phyloP scores from a whole-genome alignment of 37 sponge, comb jelly and placozoan genomes.

The Axinella damicornis region DNA sequence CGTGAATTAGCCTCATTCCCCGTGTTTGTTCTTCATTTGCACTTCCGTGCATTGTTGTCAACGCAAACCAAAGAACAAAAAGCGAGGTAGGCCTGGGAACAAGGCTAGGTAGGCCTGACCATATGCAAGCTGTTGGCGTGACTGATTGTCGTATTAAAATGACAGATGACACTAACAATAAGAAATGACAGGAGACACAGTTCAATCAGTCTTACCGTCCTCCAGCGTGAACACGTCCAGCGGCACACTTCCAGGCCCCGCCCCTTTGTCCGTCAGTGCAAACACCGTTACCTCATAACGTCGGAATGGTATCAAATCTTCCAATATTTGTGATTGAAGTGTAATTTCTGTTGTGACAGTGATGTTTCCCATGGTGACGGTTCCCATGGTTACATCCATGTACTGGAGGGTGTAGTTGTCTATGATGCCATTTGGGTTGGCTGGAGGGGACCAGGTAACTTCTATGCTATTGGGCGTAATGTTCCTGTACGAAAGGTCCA shows the following conservation, averaged over 20 bases:
- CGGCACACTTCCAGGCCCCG: slow-evolving; percentile 5
- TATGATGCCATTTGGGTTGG: slow-evolving; percentile 53
- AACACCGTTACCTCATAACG: not conserved
- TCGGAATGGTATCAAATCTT: not conserved
- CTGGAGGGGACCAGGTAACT: slow-evolving; percentile 47
- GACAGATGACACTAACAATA: too few species aligned
- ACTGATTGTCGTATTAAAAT: too few species aligned
- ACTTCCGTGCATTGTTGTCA: too few species aligned
- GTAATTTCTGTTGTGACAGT: not conserved
- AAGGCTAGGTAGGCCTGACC: too few species aligned
- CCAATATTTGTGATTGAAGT: not conserved
- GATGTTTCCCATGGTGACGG: not conserved
- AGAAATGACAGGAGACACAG: too few species aligned
- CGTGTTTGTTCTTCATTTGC: too few species aligned
- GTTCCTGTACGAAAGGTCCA: slow-evolving; percentile 9
- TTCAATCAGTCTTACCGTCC: slow-evolving; percentile 19
- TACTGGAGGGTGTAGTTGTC: slow-evolving; percentile 18
- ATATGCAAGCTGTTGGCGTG: too few species aligned
- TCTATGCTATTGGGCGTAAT: slow-evolving; percentile 11
- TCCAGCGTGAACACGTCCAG: slow-evolving; percentile 37
- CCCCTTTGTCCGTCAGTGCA: slow-evolving; percentile 16
- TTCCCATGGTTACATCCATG: not conserved
- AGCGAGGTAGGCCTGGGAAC: too few species aligned
- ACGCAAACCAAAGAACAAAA: too few species aligned
- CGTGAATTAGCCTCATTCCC: too few species aligned